Percentiles rank a stretch among this genome's conserved stretches.
Conservation (phyloP, 2,888 invertebrate genomes). For the Cosmorhoe ocellata region DNA sequence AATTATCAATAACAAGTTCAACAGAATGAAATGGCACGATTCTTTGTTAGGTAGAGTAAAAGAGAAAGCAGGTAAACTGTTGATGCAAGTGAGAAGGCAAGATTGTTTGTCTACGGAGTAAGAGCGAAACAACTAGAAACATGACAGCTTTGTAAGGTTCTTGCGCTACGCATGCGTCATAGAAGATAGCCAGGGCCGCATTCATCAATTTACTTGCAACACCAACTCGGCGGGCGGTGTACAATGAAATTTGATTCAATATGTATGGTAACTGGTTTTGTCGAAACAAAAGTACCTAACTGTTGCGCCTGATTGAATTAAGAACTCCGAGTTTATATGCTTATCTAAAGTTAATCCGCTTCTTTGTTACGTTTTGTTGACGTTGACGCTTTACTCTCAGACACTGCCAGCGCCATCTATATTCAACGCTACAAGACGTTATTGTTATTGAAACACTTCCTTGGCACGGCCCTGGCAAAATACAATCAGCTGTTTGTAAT, state of each 20-base stretch:
- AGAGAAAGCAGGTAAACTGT: conserved; percentile 54
- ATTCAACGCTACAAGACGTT: too few relatives aligned
- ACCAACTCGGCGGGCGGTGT: too few relatives aligned
- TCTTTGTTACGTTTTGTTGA: too few relatives aligned
- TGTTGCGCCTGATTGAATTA: too few relatives aligned
- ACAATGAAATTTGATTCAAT: too few relatives aligned
- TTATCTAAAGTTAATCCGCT: too few relatives aligned
- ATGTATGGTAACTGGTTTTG: too few relatives aligned
- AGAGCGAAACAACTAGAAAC: conserved; percentile 58
- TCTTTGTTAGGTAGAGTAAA: conserved; percentile 24
- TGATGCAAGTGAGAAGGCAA: conserved; percentile 50
- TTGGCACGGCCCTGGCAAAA: conserved; percentile 66
- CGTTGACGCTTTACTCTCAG: too few relatives aligned
- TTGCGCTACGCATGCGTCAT: conserved; percentile 76
- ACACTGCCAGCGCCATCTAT: too few relatives aligned
- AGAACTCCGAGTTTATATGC: too few relatives aligned
- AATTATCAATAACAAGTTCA: conserved; percentile 61
- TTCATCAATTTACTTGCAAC: conserved; percentile 18
- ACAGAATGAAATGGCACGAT: conserved; percentile 45
- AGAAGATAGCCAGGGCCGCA: conserved; percentile 54
- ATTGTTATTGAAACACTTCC: not conserved
- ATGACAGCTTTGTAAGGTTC: conserved; percentile 56
- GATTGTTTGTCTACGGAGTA: conserved; percentile 20
- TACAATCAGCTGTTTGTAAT: conserved; percentile 83
- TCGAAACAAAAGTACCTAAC: too few relatives aligned